Conservation (phyloP, 2,888 invertebrate species). For the Noctuana brunneofusca region DNA sequence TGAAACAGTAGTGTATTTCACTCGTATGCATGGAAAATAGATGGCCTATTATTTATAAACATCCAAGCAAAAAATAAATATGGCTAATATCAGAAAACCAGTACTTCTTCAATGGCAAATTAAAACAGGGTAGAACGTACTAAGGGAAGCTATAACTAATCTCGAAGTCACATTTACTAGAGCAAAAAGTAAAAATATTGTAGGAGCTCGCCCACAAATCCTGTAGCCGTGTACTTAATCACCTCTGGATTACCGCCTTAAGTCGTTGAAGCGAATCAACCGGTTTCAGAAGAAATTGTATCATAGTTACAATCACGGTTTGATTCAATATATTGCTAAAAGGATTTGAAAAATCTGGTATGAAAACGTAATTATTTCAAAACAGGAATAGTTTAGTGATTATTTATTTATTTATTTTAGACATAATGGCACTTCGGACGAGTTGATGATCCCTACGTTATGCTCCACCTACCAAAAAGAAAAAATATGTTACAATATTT, state of each 20-base stretch:
- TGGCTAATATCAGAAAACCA: too few relatives aligned
- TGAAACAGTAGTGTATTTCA: constrained; percentile 6
- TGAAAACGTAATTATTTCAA: too few relatives aligned
- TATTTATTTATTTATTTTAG: too few relatives aligned
- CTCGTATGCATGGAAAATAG: constrained; percentile 13
- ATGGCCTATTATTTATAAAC: constrained; percentile 1
- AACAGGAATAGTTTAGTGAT: too few relatives aligned
- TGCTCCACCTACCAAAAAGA: too few relatives aligned
- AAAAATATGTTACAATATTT: too few relatives aligned
- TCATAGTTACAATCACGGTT: constrained; percentile 1
- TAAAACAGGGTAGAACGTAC: neutral
- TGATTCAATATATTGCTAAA: neutral
- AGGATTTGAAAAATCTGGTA: too few relatives aligned
- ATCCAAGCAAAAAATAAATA: neutral
- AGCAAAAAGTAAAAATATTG: constrained; percentile 12
- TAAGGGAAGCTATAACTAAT: constrained; percentile 3
- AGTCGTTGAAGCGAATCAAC: constrained; percentile 19
- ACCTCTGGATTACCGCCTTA: constrained; percentile 50
- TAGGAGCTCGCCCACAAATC: constrained; percentile 12
- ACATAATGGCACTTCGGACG: too few relatives aligned
- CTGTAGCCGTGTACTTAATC: constrained; percentile 45
- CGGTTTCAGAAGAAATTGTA: constrained; percentile 50
- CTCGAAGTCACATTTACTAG: constrained; percentile 10
- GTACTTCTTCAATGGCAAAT: neutral
- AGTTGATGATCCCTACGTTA: too few relatives aligned